Percentiles rank a stretch among this genome's conserved stretches.
Evolutionary conservation across 2,113 vertebrate genomes (phyloP).

Genomic region (Aspidoscelis tigris): DNA sequence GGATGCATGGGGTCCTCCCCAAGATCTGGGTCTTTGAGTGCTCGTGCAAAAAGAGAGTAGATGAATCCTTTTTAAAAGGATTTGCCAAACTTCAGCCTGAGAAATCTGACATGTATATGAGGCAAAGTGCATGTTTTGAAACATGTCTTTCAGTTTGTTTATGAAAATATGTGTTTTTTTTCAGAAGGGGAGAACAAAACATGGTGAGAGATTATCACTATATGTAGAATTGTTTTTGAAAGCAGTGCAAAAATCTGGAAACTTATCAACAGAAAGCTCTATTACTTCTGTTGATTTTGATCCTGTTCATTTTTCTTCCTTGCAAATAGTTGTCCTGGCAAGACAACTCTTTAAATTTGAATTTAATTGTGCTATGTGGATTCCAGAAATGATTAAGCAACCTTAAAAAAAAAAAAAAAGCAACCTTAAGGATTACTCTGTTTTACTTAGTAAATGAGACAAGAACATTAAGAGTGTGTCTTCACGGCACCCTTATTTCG

Average conservation of each 20-base stretch:
- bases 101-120: background rate
- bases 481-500: too few relatives aligned
- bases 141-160: too few relatives aligned
- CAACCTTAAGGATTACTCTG: too few relatives aligned
- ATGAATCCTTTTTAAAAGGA: background rate
- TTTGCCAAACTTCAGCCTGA: background rate
- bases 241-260: background rate
- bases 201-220: background rate
- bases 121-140: background rate
- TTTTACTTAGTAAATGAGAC: too few relatives aligned
- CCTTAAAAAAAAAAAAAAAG: too few relatives aligned
- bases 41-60: background rate
- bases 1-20: too few relatives aligned
- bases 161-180: too few relatives aligned
- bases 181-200: background rate
- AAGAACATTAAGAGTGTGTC: too few relatives aligned
- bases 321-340: background rate
- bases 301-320: fast-evolving
- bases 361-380: background rate
- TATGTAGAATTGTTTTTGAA: background rate
- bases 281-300: fast-evolving
- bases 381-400: too few relatives aligned
- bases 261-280: fast-evolving
- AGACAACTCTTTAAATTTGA: background rate
- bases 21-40: too few relatives aligned